Base-by-base conservation (phyloP, 2,797 vertebrate genomes). In the Myripristis jacobus region DNA sequence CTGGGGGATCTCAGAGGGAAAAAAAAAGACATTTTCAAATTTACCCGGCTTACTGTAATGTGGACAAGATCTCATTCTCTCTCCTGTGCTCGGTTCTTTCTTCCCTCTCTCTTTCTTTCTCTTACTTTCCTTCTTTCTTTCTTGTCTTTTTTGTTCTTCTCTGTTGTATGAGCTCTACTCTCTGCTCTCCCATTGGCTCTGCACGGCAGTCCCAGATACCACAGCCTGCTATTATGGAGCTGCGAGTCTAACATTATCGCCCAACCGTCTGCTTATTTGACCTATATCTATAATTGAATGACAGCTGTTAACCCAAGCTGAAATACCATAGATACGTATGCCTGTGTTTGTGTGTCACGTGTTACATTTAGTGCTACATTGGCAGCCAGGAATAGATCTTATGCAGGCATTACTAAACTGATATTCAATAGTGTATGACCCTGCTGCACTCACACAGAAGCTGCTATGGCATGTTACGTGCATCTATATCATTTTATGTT, bases 201-300 rank as follows among this genome's bases (percentile, higher is more conserved):
- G 50, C 51, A 58, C 38, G 62, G 27, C 29, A 24, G 46, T 55
- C 66, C 53, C 54, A 55, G 38, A 77, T 57, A 68, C 54, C 69
- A 2, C 67, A 60, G 67, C 58, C 57, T 56, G 8, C 59, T 58
- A 44, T 60, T 59, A 60, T 76, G 21, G 38, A 81, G 70, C 67
- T n/a, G n/a, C 59, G 73, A 83, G 76, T 83, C 52, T 60, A 38
- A 48, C 81, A 34, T 77, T 53, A 73, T 48, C 8, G 57, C 69
- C 62, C 60, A 24, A 60, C 46, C 15, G 21, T 77, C 72, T 77
- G 75, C 65, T 77, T 48, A n/a, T 83, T 79, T 87, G 83, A 86
- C 88, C 85, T 77, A 81, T 61, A 83, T 87, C 74, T 80, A 6
- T 70, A 69, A 71, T 48, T 78, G 77, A 89, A 66, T 79, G 85